Base-by-base conservation (phyloP, 53 echinoderm and acorn worm species). In the Patiria pectinifera region DNA sequence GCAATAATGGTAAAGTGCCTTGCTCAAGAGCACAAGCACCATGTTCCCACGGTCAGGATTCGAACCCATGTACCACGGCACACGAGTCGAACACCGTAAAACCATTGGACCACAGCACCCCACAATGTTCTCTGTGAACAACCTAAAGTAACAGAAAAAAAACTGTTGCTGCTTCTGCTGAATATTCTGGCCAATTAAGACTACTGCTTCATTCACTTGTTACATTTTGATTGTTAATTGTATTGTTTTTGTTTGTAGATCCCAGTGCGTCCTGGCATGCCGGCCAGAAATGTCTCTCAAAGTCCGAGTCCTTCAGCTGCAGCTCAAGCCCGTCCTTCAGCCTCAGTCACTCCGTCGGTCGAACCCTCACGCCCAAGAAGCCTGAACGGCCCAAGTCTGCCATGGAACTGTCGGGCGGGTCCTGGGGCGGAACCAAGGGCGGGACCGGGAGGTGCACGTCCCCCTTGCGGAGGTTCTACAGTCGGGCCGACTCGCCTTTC, bases 261-360 rank as follows among this genome's bases (percentile, higher is more conserved):
- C 69, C 94, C 18, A 92, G 77, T 48, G 80, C 94, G 58, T 95
- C 95, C 47, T 95, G 95, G 95, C 92, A 94, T 89, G 95, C 94
- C 53, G 95, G 94, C 22, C 62, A 91, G 90, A 87, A 85, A 63
- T 71, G 79, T 46, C 91, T 87, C 71, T 84, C 92, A 24, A 76
- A 91, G 69, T 77, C 89, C 53, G 71, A 69, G 4, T 86, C 26
- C 59, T 87, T 85, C 53, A 18, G 4, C 25, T 45, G 92, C 80
- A 48, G 71, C 47, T 80, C 59, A 16, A 79, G 92, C 15, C 96
- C 94, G 1, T 91, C 81, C 62, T 96, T 94, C 82, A 85, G 94
- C 78, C 91, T 87, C 21, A 58, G 95, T 26, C 98, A 98, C 91
- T 87, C 95, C 45, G 80, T 97, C 12, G 91, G 97, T n/a, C 78